Evolutionary conservation across 2,797 vertebrate genomes (phyloP), one percentile per base, ranked within the genome.

Genomic region (Oreortyx pictus): DNA sequence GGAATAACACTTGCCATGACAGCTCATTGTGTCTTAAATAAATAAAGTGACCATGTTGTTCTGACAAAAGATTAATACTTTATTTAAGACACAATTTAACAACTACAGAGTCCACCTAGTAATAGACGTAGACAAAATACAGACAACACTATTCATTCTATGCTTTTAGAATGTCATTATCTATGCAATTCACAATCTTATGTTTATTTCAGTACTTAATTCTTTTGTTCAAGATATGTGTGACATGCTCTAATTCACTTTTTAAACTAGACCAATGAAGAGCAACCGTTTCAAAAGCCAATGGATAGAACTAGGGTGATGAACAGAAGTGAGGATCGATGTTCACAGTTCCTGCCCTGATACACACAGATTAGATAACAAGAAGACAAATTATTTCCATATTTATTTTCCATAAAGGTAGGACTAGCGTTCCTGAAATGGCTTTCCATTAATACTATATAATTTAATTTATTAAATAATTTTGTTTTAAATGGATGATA

Each of bases 401-500:
- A 59, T n/a, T n/a, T n/a, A n/a, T n/a, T 59, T 77, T 61, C 56
- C 66, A 4, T 25, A 59, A 89, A 71, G 47, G 29, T 23, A 43
- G 56, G 41, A 35, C 44, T 43, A 14, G 22, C 4, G 0, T 61
- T 54, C 71, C 82, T 82, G 86, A 88, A 92, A 68, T 23, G 59
- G n/a, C 20, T 74, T 72, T 72, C 65, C 16, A 71, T 60, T 57
- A 79, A 46, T 60, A 47, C n/a, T 71, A 25, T 17, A 14, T 75
- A 75, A 77, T 87, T 94, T 89, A 86, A 81, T 83, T 86, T 94
- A 89, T 82, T 82, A 78, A 92, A 27, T 41, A 78, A 84, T 89
- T 70, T 52, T 60, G 25, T 82, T 90, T 86, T 64, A 82, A 95
- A 79, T 76, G 64, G 74, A 57, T 79, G 44, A 83, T 29, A 35